Evolutionary conservation across 2,113 vertebrate species (phyloP), one percentile per base, ranked within the genome.

Genomic region (Corythoichthys intestinalis): DNA sequence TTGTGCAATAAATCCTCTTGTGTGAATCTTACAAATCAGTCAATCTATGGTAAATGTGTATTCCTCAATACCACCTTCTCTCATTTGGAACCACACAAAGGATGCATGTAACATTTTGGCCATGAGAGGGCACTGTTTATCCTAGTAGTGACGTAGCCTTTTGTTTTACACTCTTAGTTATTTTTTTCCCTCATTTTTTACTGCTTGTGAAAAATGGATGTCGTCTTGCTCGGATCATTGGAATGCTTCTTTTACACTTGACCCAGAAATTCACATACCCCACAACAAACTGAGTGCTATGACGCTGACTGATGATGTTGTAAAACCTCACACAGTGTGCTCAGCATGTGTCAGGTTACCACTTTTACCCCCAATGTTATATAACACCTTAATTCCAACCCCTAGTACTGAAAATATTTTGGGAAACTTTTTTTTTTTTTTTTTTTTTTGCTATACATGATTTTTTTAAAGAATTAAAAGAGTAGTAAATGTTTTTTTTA

Each of bases 91-190:
- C 17, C 4, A 61, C 39, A 4, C 38, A 11, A 28, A 28, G 17
- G 39, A 10, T 62, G 39, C 4, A 17, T 2, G 9, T 2, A 13
- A 10, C 35, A 8, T 41, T 17, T 34, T 4, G 3, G 13, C 73
- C 86, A 84, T 56, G 38, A 76, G 87, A 81, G 83, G 87, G 84
- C 88, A 81, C 69, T 88, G 71, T 86, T 81, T 77, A 13, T 52
- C 83, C 70, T 39, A 72, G 34, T 57, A 59, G 46, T 59, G 64
- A 72, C 66, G 64, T 67, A 73, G 65, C 61, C 52, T 48, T 59
- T 48, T 53, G 4, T 54, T 0, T 28, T 68, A 57, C 39, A 74
- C 69, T 57, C 28, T 54, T 28, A 20, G 17, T 2, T 4, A 65
- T 54, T 65, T 70, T 46, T 6, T 28, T 20, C n/a, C 35, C 38